Conservation (phyloP, 2,888 invertebrate species). For the Smittia aterrima region DNA sequence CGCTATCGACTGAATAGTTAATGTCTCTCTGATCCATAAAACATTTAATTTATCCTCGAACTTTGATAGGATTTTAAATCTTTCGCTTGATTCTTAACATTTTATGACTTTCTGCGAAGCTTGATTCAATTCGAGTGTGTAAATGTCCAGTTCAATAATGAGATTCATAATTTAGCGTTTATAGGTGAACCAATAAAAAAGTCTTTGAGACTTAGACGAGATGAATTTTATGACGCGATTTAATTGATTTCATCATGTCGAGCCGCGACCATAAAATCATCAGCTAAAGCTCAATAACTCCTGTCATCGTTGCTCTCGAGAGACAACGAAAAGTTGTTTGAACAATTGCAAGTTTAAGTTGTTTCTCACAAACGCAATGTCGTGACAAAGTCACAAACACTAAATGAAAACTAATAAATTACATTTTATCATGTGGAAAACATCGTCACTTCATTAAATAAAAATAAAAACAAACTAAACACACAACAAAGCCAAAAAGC, state of each 20-base stretch:
- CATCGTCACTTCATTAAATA: slow-evolving; percentile 42
- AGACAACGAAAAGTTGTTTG: neutral
- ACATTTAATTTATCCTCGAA: neutral
- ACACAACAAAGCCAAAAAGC: slow-evolving; percentile 17
- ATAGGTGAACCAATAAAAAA: slow-evolving; percentile 16
- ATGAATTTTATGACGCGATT: slow-evolving; percentile 1
- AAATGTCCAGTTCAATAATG: slow-evolving; percentile 19
- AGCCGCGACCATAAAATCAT: neutral
- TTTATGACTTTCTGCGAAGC: neutral
- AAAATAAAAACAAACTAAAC: slow-evolving; percentile 39
- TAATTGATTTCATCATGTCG: slow-evolving; percentile 10
- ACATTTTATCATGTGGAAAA: slow-evolving; percentile 38
- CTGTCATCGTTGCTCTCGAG: neutral
- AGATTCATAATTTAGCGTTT: slow-evolving; percentile 17
- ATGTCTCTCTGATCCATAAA: neutral
- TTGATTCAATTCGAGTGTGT: slow-evolving; percentile 6
- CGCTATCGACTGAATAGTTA: too few relatives aligned
- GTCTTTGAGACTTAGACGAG: neutral
- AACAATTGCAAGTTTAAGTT: neutral
- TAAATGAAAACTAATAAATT: slow-evolving; percentile 20
- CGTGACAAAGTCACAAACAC: neutral
- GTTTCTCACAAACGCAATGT: neutral
- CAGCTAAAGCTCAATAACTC: neutral
- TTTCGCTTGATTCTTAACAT: neutral
- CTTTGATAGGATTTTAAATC: slow-evolving; percentile 1